Evolutionary conservation across 2,113 vertebrate genomes (phyloP).

Genomic region (Alces alces): DNA sequence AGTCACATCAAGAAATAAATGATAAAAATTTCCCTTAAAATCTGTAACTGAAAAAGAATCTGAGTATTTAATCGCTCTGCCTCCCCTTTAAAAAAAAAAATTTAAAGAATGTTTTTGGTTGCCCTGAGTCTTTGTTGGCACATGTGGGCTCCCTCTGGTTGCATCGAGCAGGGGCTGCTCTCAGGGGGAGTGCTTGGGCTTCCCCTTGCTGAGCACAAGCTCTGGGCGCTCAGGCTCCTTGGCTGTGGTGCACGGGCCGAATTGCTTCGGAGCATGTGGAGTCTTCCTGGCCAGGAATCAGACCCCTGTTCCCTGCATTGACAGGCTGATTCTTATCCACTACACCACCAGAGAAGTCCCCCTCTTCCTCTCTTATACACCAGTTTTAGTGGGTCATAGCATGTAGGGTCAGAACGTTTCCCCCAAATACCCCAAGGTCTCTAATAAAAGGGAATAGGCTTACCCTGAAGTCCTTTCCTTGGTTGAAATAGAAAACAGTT

Average conservation of each 20-base stretch:
- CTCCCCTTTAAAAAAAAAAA: not conserved
- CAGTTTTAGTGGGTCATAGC: not conserved
- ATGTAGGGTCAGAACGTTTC: not conserved
- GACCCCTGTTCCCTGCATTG: not conserved
- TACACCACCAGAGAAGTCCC: not conserved
- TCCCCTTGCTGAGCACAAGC: not conserved
- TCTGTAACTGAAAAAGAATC: not conserved
- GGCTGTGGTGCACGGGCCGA: accelerated
- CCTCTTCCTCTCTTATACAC: not conserved
- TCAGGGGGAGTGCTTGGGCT: accelerated
- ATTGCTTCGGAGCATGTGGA: not conserved
- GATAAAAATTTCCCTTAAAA: not conserved
- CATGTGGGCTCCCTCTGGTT: not conserved
- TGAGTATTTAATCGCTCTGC: not conserved
- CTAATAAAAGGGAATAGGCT: not conserved
- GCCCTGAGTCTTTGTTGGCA: not conserved
- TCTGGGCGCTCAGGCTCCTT: not conserved
- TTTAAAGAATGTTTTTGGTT: not conserved
- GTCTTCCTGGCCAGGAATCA: not conserved
- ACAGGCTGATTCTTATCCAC: not conserved
- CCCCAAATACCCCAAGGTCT: not conserved
- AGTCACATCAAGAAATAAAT: not conserved
- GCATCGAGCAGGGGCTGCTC: not conserved
- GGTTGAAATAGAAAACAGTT: not conserved
- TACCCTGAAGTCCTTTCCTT: not conserved